Evolutionary conservation across 1,140 invertebrate genomes (phyloP), one percentile per base, ranked within the genome.

Genomic region (Ganaspis sp.): DNA sequence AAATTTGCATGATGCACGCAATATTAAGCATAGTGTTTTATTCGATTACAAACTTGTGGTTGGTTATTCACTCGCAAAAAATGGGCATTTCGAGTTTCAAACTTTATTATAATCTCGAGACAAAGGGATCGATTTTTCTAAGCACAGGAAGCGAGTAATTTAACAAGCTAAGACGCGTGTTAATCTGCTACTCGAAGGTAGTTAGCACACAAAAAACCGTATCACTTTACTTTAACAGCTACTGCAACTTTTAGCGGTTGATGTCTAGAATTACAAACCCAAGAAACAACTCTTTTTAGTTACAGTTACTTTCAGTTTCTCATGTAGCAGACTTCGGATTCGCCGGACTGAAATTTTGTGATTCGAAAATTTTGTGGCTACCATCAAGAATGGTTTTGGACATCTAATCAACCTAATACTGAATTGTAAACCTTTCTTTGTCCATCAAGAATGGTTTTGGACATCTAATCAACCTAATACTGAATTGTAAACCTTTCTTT

Each of bases 41-140:
- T n/a, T 49, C 45, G 45, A 49, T 49, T 49, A 49, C 45, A 49
- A 49, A 49, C 45, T 49, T n/a, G 45, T 49, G 45, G 45, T 49
- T 49, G 45, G 45, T n/a, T 49, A 49, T 49, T 49, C 45, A 49
- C 15, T 49, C 17, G 1, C 17, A 17, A 17, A 49, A 49, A 49
- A 49, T 49, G 8, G 17, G 12, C 45, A 17, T 49, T 15, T 49
- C 45, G 3, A 49, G n/a, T n/a, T 49, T 49, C 45, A 49, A 49
- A 49, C 45, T 49, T n/a, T 49, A 49, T 49, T 49, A 49, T 49
- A 49, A 49, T 49, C 45, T n/a, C 15, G 42, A 15, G 42, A 45
- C 17, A 49, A 6, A 17, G 0, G n/a, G 17, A 49, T 49, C 45
- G 45, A 49, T 49, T 49, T 49, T 49, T 49, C 15, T n/a, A 49